Evolutionary conservation across 1,140 invertebrate species (phyloP), one percentile per base, ranked within the genome.

Genomic region (Cydia splendana): DNA sequence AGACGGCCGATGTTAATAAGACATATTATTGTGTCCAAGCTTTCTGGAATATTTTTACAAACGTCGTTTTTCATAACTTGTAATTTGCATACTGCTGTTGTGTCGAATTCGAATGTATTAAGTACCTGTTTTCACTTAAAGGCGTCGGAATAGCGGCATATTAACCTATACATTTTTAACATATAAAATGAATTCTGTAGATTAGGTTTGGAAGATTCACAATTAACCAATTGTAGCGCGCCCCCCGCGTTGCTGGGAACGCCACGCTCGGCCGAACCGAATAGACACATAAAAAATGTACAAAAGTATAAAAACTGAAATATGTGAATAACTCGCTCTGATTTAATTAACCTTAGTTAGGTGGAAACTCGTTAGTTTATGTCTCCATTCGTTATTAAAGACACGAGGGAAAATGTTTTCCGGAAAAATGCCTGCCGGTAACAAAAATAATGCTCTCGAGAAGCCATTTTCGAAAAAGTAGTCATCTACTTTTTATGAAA

Each of bases 321-420:
- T 83, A 86, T 82, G 83, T 85, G 48, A 75, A 82, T 82, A 82
- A 86, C 78, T 80, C 75, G 77, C 71, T 79, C 78, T 85, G 84
- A 84, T 87, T 90, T 87, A 89, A 91, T 91, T 91, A 88, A 86
- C 80, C 81, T 87, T 90, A 88, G 90, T 90, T 88, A 91, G 84
- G 79, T 86, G 42, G 83, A 83, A 86, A 75, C 81, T 82, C 78
- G 83, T 80, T 78, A 82, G 77, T 82, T 84, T 80, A 81, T 74
- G 45, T 77, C 80, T 88, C 85, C 84, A 84, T 87, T 82, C 84
- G 84, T 85, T 84, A 81, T 79, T 80, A 85, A 82, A 79, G 76
- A 86, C 75, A 74, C 74, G 75, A 78, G 65, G n/a, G 13, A 69
- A 69, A 69, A 69, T 69, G 65, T n/a, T 38, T 38, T 18, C 30